A percentile compares a stretch with the other conserved stretches of the same genome.
Evolutionary conservation across 1,140 invertebrate genomes (phyloP).

Genomic region (Harlomillsia oculata): DNA sequence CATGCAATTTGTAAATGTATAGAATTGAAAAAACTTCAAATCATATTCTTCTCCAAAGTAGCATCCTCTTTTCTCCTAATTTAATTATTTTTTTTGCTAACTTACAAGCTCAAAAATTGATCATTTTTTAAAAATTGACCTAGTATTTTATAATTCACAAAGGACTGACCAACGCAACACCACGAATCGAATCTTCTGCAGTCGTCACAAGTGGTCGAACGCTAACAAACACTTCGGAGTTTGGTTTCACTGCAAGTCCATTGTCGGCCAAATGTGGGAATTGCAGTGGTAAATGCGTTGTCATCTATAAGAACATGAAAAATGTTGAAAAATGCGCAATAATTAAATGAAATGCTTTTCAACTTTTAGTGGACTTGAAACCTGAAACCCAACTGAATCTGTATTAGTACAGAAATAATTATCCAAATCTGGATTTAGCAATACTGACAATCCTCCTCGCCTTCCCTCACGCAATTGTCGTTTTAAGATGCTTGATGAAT

Average conservation of each 20-base stretch:
- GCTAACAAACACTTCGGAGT: neutral
- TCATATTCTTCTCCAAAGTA: slow-evolving; percentile 8
- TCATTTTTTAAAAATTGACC: neutral
- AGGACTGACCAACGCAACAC: neutral
- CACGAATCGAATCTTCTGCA: neutral
- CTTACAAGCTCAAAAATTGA: neutral
- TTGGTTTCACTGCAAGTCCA: slow-evolving; percentile 1
- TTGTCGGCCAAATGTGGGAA: neutral
- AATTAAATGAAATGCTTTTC: neutral
- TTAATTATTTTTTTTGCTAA: neutral
- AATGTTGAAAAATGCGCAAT: neutral
- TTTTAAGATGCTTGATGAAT: too few species aligned
- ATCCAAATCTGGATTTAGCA: slow-evolving; percentile 42
- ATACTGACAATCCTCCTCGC: slow-evolving; percentile 13
- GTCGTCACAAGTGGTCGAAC: neutral
- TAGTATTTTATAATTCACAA: neutral
- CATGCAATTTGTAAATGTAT: slow-evolving; percentile 20
- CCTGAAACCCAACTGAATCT: slow-evolving; percentile 65
- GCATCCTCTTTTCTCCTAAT: slow-evolving; percentile 10
- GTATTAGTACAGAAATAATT: slow-evolving; percentile 71
- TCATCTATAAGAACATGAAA: neutral
- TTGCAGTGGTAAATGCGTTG: neutral
- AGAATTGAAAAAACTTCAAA: slow-evolving; percentile 15
- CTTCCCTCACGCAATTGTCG: slow-evolving; percentile 5
- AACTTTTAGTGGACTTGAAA: slow-evolving; percentile 36